A percentile compares a stretch with the other conserved stretches of the same genome.
These are phyloP conservation scores for Chromis chromis DNA, from an alignment of 2,797 vertebrate species.

Conservation along the genomic window DNA sequence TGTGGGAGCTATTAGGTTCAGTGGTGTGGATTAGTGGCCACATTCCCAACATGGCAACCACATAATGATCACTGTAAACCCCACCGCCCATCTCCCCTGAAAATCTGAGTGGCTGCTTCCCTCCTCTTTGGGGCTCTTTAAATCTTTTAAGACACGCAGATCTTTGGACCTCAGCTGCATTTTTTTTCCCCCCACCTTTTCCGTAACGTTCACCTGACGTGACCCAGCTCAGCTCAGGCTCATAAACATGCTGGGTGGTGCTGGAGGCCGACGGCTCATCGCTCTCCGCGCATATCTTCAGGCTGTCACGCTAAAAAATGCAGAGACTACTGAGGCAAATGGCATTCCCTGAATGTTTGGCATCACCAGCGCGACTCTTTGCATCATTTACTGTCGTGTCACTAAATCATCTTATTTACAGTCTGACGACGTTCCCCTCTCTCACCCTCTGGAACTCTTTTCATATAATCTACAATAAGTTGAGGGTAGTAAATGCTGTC, in stretches of 20 bases:
- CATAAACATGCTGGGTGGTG: conserved; percentile 63
- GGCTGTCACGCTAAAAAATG: conserved; percentile 42
- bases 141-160: conserved; percentile 1
- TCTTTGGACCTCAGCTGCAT: background rate
- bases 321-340: conserved; percentile 52
- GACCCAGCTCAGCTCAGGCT: conserved; percentile 50
- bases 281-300: conserved; percentile 44
- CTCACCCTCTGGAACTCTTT: conserved; percentile 31
- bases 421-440: conserved; percentile 28
- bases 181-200: background rate
- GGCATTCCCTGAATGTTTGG: conserved; percentile 77
- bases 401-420: conserved; percentile 60
- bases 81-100: conserved; percentile 42
- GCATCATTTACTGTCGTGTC: conserved; percentile 61
- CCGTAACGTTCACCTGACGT: conserved; percentile 55
- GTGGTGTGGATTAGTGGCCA: conserved; percentile 81
- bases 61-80: conserved; percentile 72
- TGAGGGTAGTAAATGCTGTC: conserved; percentile 50
- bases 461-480: conserved; percentile 10
- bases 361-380: conserved; percentile 49
- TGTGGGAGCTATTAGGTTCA: conserved; percentile 67
- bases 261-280: conserved; percentile 45
- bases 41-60: conserved; percentile 72
- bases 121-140: background rate
- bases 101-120: conserved; percentile 44